Evolutionary conservation across 1,140 invertebrate species (phyloP), one percentile per base, ranked within the genome.

Genomic region (Eumeta japonica): DNA sequence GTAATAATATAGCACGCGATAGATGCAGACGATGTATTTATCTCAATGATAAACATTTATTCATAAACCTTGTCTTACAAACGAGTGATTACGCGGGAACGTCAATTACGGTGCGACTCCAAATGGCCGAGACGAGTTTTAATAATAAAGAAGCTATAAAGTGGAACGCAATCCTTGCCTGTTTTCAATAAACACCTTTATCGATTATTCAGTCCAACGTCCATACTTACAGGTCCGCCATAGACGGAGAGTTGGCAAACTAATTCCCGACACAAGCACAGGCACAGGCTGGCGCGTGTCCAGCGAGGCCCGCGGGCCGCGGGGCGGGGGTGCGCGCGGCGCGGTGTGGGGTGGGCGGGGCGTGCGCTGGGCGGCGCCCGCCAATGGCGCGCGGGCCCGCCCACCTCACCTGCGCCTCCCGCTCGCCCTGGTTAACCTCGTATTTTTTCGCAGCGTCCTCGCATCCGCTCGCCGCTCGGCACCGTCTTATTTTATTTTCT

Each of bases 131-230:
- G 63, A 62, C 60, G 62, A 70, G 49, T 52, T 62, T 67, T 59
- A 68, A 68, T 68, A 65, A 73, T 68, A 68, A 68, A 66, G 61
- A 63, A 66, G 65, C 63, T 61, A 68, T 73, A 68, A 70, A 68
- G 62, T 24, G 20, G 5, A 60, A 62, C 59, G 57, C 51, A 60
- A 50, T 63, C 64, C 64, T 72, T 65, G 68, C 68, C 68, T 64
- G 64, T 68, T 73, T 73, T 73, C 65, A 73, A 73, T 71, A 73
- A 73, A 73, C 68, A 70, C 68, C 68, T 73, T 70, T 73, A 73
- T 73, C 66, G 68, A 73, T 73, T 73, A 73, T 73, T 73, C 68
- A 70, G 65, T 51, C 53, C 61, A 65, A 46, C 65, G 68, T 70
- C 65, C 65, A 70, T 72, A 70, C 68, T 70, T 70, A 73, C 68